phyloP scores from a whole-genome alignment of 2,888 invertebrate species.

The Epiblema foenella region DNA sequence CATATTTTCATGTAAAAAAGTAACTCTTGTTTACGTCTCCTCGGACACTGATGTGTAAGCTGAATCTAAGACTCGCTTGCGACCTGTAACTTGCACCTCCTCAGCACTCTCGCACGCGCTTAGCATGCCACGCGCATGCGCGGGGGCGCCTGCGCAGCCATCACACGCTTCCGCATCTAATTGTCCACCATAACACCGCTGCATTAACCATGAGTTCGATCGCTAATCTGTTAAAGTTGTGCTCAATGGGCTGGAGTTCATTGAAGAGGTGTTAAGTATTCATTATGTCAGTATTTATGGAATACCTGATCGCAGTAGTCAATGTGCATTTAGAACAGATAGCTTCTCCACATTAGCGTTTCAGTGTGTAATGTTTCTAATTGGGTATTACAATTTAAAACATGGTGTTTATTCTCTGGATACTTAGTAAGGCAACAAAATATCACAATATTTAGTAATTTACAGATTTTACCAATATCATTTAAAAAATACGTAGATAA shows the following conservation, averaged over 20 bases:
- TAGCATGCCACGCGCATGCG: conserved; percentile 48
- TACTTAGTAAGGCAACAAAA: too few relatives aligned
- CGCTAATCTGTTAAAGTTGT: conserved; percentile 17
- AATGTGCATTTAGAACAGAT: conserved; percentile 7
- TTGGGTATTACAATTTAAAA: background rate
- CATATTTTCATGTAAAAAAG: too few relatives aligned
- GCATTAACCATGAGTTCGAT: conserved; percentile 39
- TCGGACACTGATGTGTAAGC: too few relatives aligned
- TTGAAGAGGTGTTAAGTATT: conserved; percentile 26
- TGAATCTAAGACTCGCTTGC: background rate
- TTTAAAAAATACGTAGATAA: too few relatives aligned
- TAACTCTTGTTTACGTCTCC: too few relatives aligned
- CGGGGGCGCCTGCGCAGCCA: conserved; percentile 48
- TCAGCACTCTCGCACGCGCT: conserved; percentile 20
- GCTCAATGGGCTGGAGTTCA: conserved; percentile 22
- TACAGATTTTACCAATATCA: too few relatives aligned
- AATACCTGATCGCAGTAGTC: background rate
- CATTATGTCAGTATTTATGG: conserved; percentile 2
- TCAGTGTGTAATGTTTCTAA: background rate
- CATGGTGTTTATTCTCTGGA: too few relatives aligned
- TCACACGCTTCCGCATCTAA: conserved; percentile 42
- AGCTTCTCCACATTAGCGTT: background rate
- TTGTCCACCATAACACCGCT: conserved; percentile 26
- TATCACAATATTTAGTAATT: too few relatives aligned
- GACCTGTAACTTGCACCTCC: conserved; percentile 20